Base-by-base conservation (phyloP, 2,113 vertebrate genomes). In the Hyaena hyaena region DNA sequence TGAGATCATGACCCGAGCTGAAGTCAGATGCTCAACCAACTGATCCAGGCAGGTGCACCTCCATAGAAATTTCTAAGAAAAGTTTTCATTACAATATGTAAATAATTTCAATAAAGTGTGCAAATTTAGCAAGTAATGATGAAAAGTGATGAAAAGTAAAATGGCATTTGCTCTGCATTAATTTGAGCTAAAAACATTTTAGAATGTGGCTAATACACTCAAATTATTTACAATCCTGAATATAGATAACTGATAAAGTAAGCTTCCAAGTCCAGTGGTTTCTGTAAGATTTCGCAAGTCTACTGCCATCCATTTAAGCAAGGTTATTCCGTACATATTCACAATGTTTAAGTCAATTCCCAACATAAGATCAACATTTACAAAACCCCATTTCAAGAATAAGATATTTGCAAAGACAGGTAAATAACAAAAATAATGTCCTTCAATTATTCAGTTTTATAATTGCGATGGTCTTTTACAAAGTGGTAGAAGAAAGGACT, bases 11-110 rank as follows among this genome's bases (percentile, higher is more conserved):
- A 61, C 58, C 58, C 17, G 21, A 61, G 21, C 21, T 61, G 58
- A 61, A 61, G 21, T 61, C 58, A 61, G 58, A 61, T 23, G 7
- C 19, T 61, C 58, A 61, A 23, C 21, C 58, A 61, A 24, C 58
- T 61, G 58, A 61, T 61, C 21, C 19, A 61, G 58, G 21, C 58
- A 24, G 21, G 58, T 7, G 58, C 21, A 7, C 58, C 21, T 61
- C 7, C 39, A 53, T 16, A 33, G 21, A 84, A 85, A 93, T 76
- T 80, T 93, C 39, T 76, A 93, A 94, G 39, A 91, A 88, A 90
- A 45, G 0, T 7, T 33, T 94, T 17, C 11, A 17, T 9, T 10
- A 21, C 2, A 77, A 28, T 48, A 80, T 53, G 16, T 58, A 80
- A 84, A 66, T 58, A 93, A 55, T 68, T 86, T 94, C 21, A 95